phyloP scores from a whole-genome alignment of 2,888 invertebrate species.

The Osedax frankpressi region DNA sequence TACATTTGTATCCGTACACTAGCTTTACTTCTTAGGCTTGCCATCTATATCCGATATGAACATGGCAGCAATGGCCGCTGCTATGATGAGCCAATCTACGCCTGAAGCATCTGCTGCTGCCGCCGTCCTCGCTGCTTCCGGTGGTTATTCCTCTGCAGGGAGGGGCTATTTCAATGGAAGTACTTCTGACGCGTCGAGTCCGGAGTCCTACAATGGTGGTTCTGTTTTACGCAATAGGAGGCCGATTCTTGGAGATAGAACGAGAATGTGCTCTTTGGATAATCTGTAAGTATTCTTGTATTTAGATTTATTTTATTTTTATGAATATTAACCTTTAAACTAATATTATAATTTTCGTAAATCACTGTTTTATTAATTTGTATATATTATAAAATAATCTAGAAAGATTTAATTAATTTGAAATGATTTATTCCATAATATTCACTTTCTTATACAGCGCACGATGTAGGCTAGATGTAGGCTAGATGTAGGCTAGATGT shows the following conservation, averaged over 20 bases:
- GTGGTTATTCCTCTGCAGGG: neutral
- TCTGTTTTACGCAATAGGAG: neutral
- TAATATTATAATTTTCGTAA: neutral
- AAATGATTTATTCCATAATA: no score
- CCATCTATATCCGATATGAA: slow-evolving; percentile 6
- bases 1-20: no score
- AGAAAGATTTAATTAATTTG: no score
- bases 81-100: slow-evolving; percentile 8
- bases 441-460: no score
- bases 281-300: neutral
- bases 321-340: neutral
- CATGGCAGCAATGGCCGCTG: slow-evolving; percentile 10
- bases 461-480: no score
- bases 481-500: no score
- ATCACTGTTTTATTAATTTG: no score
- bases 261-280: neutral
- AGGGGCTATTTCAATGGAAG: neutral
- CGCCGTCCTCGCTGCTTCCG: neutral
- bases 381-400: no score
- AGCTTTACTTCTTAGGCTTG: neutral
- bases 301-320: neutral
- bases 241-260: neutral
- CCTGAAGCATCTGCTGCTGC: slow-evolving; percentile 7
- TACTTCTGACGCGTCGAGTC: neutral
- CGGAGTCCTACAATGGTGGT: neutral